Evolutionary conservation across 2,888 invertebrate species (phyloP).

Genomic region (Boloria euphrosyne): DNA sequence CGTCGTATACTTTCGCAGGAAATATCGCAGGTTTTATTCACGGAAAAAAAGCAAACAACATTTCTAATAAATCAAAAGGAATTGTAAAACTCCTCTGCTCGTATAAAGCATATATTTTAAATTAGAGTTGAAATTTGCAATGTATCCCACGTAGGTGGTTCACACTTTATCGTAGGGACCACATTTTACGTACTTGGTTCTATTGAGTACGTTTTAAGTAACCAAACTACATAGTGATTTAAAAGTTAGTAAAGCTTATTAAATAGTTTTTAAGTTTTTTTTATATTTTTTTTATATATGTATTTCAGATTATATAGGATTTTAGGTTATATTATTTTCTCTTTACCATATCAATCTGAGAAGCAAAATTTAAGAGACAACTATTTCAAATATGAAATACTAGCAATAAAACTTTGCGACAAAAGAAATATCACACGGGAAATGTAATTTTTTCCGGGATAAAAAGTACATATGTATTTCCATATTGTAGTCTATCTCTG

Average conservation of each 20-base stretch:
- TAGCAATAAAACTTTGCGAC: too few species aligned
- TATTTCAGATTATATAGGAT: neutral
- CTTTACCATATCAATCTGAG: neutral
- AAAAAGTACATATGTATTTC: too few species aligned
- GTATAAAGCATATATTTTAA: constrained; percentile 33
- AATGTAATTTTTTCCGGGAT: too few species aligned
- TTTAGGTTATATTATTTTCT: neutral
- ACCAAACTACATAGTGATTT: too few species aligned
- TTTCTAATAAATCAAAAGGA: constrained; percentile 32
- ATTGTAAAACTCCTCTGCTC: constrained; percentile 30
- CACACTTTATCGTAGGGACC: constrained; percentile 8
- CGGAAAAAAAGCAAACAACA: constrained; percentile 23
- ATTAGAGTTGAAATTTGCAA: constrained; percentile 29
- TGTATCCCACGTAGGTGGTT: constrained; percentile 24
- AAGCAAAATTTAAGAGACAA: too few species aligned
- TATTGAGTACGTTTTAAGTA: too few species aligned
- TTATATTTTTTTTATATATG: too few species aligned
- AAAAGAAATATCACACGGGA: too few species aligned
- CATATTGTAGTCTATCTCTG: too few species aligned
- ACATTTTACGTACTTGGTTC: too few species aligned
- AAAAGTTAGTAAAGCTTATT: too few species aligned
- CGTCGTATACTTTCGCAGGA: constrained; percentile 1
- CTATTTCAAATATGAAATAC: too few species aligned
- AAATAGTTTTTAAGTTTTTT: neutral
- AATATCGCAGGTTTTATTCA: constrained; percentile 19